Percentiles rank a stretch among this genome's conserved stretches.
phyloP scores from a whole-genome alignment of 2,888 invertebrate genomes.

The Cataglyphis livida region DNA sequence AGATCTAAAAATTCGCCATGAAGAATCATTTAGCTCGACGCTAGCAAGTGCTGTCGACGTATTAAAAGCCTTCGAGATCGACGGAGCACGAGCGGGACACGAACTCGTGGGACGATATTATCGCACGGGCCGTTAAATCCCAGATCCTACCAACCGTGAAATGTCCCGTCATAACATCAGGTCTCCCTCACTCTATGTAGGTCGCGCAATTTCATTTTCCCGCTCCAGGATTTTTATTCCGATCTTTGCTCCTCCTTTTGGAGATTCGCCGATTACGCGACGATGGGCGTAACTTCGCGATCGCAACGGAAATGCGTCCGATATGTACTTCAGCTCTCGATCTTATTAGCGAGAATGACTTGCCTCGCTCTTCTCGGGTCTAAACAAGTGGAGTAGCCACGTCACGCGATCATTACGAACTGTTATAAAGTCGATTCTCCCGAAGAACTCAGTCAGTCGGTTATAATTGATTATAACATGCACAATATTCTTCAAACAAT shows the following conservation, averaged over 20 bases:
- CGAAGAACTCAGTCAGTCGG: conserved; percentile 23
- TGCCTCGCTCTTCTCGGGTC: conserved; percentile 70
- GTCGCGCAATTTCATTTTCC: conserved; percentile 53
- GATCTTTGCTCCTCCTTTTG: conserved; percentile 14
- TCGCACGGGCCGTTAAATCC: conserved; percentile 83
- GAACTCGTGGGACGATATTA: conserved; percentile 78
- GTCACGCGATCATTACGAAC: conserved; percentile 66
- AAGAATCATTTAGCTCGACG: background rate
- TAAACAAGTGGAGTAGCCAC: conserved; percentile 70
- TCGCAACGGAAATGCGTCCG: conserved; percentile 52
- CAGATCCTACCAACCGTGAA: conserved; percentile 83
- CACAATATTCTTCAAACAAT: conserved; percentile 52
- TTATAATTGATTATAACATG: conserved; percentile 49
- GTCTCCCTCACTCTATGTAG: conserved; percentile 71
- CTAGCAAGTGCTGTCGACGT: background rate
- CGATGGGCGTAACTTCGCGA: conserved; percentile 35
- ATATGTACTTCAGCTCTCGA: conserved; percentile 70
- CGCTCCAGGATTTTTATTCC: conserved; percentile 39
- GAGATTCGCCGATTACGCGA: conserved; percentile 32
- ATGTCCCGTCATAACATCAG: conserved; percentile 84
- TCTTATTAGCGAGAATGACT: conserved; percentile 84
- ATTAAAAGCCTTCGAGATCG: conserved; percentile 36
- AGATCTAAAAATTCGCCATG: conserved; percentile 2
- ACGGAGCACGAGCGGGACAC: conserved; percentile 56
- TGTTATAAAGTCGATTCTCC: conserved; percentile 70